Percentiles rank a stretch among this genome's conserved stretches.
Conservation (phyloP, 2,113 vertebrate species). For the Channa argus region DNA sequence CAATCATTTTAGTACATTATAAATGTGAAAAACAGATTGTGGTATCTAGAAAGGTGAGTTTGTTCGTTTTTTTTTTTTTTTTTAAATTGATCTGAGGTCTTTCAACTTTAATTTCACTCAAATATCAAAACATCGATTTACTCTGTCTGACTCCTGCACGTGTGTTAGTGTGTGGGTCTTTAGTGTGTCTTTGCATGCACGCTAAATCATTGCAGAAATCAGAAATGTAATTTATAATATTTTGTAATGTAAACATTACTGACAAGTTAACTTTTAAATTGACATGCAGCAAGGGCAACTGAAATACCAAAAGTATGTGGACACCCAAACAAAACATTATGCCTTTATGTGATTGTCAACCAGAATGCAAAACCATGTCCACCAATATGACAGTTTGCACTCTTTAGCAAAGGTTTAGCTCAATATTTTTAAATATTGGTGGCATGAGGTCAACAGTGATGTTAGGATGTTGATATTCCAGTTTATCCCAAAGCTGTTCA, state of each 20-base stretch:
- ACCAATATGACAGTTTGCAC: no score
- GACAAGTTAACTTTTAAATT: background rate
- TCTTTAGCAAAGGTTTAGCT: no score
- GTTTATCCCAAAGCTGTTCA: no score
- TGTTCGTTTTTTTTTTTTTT: conserved; percentile 18
- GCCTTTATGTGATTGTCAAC: no score
- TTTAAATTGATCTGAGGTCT: conserved; percentile 1
- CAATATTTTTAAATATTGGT: no score
- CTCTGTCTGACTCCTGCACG: background rate
- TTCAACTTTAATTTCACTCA: conserved; percentile 11
- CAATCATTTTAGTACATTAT: conserved; percentile 24
- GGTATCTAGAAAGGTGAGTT: conserved; percentile 6
- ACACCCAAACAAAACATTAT: background rate
- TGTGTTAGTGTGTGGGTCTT: background rate
- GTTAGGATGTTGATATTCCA: no score
- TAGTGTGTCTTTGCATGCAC: background rate
- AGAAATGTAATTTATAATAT: no score
- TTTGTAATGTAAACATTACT: background rate
- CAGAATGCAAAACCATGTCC: no score
- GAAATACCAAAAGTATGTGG: background rate
- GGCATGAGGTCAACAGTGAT: no score
- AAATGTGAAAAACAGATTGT: conserved; percentile 32
- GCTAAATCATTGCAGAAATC: background rate
- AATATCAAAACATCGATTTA: background rate
- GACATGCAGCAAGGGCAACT: background rate